Evolutionary conservation across 2,888 invertebrate genomes (phyloP), one percentile per base, ranked within the genome.

Genomic region (Tuberolachnus salignus): DNA sequence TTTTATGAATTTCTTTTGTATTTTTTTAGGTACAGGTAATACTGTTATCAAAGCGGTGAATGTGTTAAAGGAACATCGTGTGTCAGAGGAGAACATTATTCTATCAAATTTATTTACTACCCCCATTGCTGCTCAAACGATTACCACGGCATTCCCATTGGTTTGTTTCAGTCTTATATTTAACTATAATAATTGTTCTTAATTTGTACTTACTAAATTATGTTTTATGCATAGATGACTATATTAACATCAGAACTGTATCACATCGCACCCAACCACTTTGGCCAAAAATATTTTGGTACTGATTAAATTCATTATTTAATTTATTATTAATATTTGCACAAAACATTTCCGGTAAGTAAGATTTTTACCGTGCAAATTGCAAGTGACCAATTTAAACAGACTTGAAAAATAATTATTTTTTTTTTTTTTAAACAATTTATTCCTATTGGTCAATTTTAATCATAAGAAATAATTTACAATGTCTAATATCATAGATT

Each of bases 251-350:
- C 98, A 0, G 98, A 99, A 86, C 89, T 99, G 42, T 94, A 97
- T 86, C 92, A 92, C 0, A 92, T 97, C 3, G 96, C 97, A 11
- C 98, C 98, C 11, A 97, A 95, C 87, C 98, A 98, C 86, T 99
- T 99, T 87, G 98, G 98, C 72, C 94, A 95, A 87, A 97, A 95
- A 86, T 99, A 99, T 87, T 99, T 99, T 87, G 98, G 98, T 83
- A 98, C 98, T 80, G 98, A 98, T 88, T 98, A 84, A 84, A 55
- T 55, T 46, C 23, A n/a, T 75, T 46, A 19, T 64, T 66, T 67
- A 19, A 66, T 61, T 21, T 78, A 46, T 63, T 42, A 23, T 57
- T 66, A 3, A 66, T 59, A 42, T 67, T 49, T 78, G 51, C 67
- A 78, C 51, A 69, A 51, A n/a, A 14, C 9, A 64, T 57, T 46